Evolutionary conservation across 2,888 invertebrate genomes (phyloP), one percentile per base, ranked within the genome.

Genomic region (Polietes domitor): DNA sequence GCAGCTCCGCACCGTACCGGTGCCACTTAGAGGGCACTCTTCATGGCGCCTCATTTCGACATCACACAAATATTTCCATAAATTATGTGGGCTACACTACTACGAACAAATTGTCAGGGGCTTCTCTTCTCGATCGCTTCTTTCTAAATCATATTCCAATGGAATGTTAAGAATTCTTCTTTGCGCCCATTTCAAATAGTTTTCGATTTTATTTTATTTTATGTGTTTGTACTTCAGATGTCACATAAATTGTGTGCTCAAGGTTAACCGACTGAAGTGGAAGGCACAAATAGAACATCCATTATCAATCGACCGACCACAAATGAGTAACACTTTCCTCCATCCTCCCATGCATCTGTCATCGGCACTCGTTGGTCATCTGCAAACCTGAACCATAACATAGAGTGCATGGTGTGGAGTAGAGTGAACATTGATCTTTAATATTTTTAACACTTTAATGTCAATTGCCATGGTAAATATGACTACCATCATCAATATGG

Each of bases 401-500:
- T n/a, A n/a, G n/a, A n/a, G 21, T 19, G n/a, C 28, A 37, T 1
- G 28, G 37, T 37, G 58, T 58, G 24, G 26, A 15, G 15, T 58
- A 15, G 24, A 1, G 21, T 24, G 37, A 21, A 43, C 68, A 68
- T 68, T 43, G 68, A 43, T 68, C 41, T 68, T 68, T 41, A 41
- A 72, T 55, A 72, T 19, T 74, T 80, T 77, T 78, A 76, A 65
- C 81, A 76, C 84, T 76, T 24, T 50, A 19, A 68, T 78, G 84
- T 50, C 76, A 79, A 84, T 78, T 81, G 26, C 53, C 72, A 58
- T 21, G 43, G 47, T 41, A 78, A 81, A 84, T 76, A 76, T 41
- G 3, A 19, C 65, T 24, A 58, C 58, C 53, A 37, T 12, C 37
- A 68, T 24, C 41, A 43, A 9, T 43, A 68, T 26, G 15, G 17